phyloP scores from a whole-genome alignment of 2,888 invertebrate species.

The Rhamphomyia laevipes region DNA sequence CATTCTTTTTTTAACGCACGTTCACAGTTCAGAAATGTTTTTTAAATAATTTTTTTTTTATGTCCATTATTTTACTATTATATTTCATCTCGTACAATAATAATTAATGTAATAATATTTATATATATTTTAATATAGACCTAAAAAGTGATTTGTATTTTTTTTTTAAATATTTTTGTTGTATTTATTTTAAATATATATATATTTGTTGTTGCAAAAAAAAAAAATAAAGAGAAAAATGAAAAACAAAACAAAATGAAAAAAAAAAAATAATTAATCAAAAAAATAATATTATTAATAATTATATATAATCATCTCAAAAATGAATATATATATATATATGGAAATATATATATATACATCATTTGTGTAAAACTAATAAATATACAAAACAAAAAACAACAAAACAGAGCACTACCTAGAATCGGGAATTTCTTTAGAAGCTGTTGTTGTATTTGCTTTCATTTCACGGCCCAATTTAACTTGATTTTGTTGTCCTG shows the following conservation, averaged over 20 bases:
- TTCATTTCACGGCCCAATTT: conserved; percentile 9
- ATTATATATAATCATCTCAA: too few relatives aligned
- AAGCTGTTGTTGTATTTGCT: conserved; percentile 23
- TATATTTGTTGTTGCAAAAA: background rate
- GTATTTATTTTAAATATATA: background rate
- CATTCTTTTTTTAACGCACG: too few relatives aligned
- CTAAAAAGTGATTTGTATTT: background rate
- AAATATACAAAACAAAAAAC: conserved; percentile 1
- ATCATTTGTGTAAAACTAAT: background rate
- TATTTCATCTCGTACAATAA: background rate
- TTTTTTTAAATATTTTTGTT: background rate
- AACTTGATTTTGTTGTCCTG: conserved; percentile 26
- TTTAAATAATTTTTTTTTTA: background rate
- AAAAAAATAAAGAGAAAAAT: too few relatives aligned
- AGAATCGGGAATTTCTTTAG: conserved; percentile 39
- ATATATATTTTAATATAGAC: conserved; percentile 4
- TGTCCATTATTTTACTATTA: background rate
- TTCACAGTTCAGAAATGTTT: background rate
- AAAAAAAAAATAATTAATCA: too few relatives aligned
- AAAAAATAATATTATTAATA: too few relatives aligned
- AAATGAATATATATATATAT: too few relatives aligned
- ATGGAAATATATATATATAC: too few relatives aligned
- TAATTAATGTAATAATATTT: background rate
- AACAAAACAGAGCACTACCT: conserved; percentile 36
- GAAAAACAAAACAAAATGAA: too few relatives aligned